Evolutionary conservation across 2,888 invertebrate species (phyloP), one percentile per base, ranked within the genome.

Genomic region (Thelaira solivaga): DNA sequence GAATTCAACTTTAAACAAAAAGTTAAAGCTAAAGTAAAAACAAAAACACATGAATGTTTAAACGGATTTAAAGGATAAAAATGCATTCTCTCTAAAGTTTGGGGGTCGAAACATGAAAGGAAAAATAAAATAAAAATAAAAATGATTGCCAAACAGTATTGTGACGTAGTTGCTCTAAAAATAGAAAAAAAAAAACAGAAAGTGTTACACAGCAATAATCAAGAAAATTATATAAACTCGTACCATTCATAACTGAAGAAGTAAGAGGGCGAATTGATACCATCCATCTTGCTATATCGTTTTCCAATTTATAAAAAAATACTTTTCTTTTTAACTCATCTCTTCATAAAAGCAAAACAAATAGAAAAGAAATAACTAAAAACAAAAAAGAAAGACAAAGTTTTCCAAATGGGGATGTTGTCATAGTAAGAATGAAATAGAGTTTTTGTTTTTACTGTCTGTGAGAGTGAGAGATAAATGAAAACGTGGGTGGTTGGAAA

Each of bases 121-220:
- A 18, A 16, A 10, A 62, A 16, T 8, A 62, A 4, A n/a, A 29
- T 26, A 29, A n/a, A n/a, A n/a, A n/a, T n/a, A n/a, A n/a, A n/a
- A n/a, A n/a, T n/a, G n/a, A n/a, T n/a, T n/a, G n/a, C n/a, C n/a
- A n/a, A 1, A 39, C 4, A 49, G 36, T 41, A 6, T 59, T 67
- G 57, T 73, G 73, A 77, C 73, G 73, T 73, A 77, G 57, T 59
- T 77, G 62, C 43, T 24, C 29, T 67, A 18, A 16, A 67, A 65
- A 51, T 55, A 62, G 26, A 68, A n/a, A n/a, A 26, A 13, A 11
- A n/a, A 59, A 22, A 59, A 55, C 8, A n/a, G 45, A 43, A 68
- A 57, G 11, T 47, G 20, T 13, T 29, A 59, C 18, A 18, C 16
- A 22, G 26, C 2, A 47, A 26, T 18, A 57, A 39, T 26, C 16